These are phyloP conservation scores for Ptychochromis oligacanthus DNA, from an alignment of 2,113 vertebrate genomes.

Conservation along the genomic window DNA sequence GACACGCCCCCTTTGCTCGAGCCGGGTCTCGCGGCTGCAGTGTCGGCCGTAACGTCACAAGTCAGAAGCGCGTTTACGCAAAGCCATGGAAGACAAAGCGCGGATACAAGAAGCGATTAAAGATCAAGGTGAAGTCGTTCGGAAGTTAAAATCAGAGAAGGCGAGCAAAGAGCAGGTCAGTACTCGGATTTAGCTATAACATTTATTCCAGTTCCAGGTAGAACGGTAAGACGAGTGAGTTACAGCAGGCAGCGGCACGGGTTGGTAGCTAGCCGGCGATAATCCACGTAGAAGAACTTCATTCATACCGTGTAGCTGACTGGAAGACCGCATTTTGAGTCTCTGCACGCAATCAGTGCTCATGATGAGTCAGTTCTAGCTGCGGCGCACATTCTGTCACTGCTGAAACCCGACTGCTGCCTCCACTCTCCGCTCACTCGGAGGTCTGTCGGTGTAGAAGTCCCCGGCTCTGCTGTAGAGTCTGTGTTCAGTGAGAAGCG, in stretches of 20 bases:
- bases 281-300: background rate
- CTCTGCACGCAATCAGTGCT: background rate
- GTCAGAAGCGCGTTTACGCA: background rate
- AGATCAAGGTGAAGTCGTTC: constrained; percentile 79
- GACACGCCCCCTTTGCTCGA: too few species aligned
- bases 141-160: constrained; percentile 80
- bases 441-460: background rate
- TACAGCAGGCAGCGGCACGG: background rate
- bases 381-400: background rate
- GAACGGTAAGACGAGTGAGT: background rate
- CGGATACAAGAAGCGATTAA: constrained; percentile 79
- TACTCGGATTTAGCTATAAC: background rate
- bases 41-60: too few species aligned
- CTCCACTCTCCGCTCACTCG: background rate
- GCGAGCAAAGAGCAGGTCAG: constrained; percentile 82
- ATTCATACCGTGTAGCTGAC: too few species aligned
- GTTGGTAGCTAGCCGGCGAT: background rate
- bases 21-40: too few species aligned
- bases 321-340: background rate
- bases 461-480: too few species aligned
- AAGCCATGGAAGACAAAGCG: constrained; percentile 74
- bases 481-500: too few species aligned
- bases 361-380: background rate
- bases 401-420: too few species aligned
- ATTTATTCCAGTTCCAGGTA: background rate